phyloP scores from a whole-genome alignment of 2,888 invertebrate species.

The Xylophagus ater region DNA sequence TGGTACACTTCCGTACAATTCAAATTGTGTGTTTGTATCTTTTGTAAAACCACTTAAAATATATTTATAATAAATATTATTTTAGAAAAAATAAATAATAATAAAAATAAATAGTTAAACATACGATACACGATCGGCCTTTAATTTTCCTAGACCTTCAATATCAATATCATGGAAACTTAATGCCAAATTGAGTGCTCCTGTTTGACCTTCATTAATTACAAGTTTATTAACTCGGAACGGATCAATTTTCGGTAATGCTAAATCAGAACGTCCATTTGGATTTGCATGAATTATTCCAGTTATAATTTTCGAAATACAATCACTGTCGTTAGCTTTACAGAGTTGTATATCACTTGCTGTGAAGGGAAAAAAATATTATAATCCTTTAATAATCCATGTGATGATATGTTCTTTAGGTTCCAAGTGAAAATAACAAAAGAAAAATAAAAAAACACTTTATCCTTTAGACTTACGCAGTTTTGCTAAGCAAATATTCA shows the following conservation, averaged over 20 bases:
- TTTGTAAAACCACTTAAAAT: slow-evolving; percentile 24
- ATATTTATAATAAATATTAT: too few relatives aligned
- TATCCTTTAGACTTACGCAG: slow-evolving; percentile 12
- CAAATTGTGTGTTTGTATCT: slow-evolving; percentile 21
- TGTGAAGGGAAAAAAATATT: too few relatives aligned
- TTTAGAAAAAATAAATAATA: not conserved
- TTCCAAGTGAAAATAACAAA: slow-evolving; percentile 3
- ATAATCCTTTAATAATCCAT: too few relatives aligned
- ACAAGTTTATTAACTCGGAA: slow-evolving; percentile 31
- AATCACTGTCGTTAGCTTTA: slow-evolving; percentile 28
- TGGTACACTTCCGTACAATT: slow-evolving; percentile 20
- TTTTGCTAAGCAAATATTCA: slow-evolving; percentile 8
- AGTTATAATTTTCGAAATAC: slow-evolving; percentile 29
- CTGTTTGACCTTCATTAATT: slow-evolving; percentile 30
- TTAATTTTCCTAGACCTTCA: slow-evolving; percentile 29
- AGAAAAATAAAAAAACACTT: slow-evolving; percentile 1
- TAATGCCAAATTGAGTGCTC: slow-evolving; percentile 31
- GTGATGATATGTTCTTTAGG: too few relatives aligned
- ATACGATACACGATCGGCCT: slow-evolving; percentile 4
- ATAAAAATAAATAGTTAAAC: not conserved
- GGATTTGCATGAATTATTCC: slow-evolving; percentile 27
- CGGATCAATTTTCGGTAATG: slow-evolving; percentile 33
- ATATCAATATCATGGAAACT: slow-evolving; percentile 32
- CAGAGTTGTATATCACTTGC: slow-evolving; percentile 32
- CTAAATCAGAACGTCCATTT: slow-evolving; percentile 29